Evolutionary conservation across 2,113 vertebrate genomes (phyloP), one percentile per base, ranked within the genome.

Genomic region (Heliornis fulica): DNA sequence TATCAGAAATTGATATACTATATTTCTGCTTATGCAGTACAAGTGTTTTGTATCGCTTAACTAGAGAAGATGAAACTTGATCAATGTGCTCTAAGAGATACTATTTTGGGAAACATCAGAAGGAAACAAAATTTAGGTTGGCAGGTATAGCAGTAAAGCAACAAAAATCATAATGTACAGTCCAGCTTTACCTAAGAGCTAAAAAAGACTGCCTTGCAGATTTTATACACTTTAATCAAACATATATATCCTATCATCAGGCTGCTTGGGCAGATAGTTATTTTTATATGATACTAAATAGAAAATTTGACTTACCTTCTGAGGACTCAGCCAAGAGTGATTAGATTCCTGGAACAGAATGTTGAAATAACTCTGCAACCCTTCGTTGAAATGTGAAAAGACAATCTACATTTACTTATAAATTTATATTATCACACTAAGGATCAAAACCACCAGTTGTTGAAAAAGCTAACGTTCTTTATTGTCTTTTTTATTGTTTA

Each of bases 171-270:
- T 16, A 75, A 45, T 65, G 59, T 40, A 92, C 29, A 20, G 12
- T 57, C 57, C 78, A 89, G 61, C 71, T 97, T 87, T 66, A 81
- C n/a, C 40, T 59, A 53, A 90, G n/a, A 96, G 43, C 12, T 90
- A 65, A 87, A 94, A 88, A 72, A 22, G 32, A 84, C 64, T 80
- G 11, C 50, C 21, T 84, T 53, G n/a, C 34, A 85, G 14, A 36
- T 79, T 94, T 95, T 83, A 85, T 74, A 93, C 60, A 45, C 28
- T 94, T 94, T 89, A 85, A 32, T 95, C 72, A 86, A 83, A 65
- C 46, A 54, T 46, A 48, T 13, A 78, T 31, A 72, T 61, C 68
- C 53, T 79, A 51, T 80, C 83, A 91, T 74, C 11, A 74, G 28
- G 90, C 91, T 94, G 28, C 46, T 79, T 93, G 59, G 53, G 64